A percentile compares a stretch with the other conserved stretches of the same genome.
phyloP scores from a whole-genome alignment of 2,888 invertebrate species.

The Drosophila cracens region DNA sequence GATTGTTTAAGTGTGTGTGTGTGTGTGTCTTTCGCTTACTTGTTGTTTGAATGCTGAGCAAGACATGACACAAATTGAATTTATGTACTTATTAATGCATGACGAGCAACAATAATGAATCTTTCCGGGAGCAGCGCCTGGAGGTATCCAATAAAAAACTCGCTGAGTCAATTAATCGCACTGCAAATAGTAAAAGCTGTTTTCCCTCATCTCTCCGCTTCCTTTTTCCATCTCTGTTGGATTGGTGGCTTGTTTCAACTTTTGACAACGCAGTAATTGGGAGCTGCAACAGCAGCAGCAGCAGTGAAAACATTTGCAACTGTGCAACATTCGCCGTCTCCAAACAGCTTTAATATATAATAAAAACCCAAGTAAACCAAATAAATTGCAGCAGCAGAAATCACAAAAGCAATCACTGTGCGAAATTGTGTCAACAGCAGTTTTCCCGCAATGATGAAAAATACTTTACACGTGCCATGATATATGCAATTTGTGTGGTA shows the following conservation, averaged over 20 bases:
- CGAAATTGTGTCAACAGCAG: slow-evolving; percentile 73
- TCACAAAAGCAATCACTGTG: slow-evolving; percentile 48
- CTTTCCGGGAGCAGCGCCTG: slow-evolving; percentile 6
- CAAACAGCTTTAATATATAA: slow-evolving; percentile 52
- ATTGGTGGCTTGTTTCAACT: slow-evolving; percentile 55
- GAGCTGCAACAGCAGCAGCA: slow-evolving; percentile 7
- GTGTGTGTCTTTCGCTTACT: slow-evolving; percentile 10
- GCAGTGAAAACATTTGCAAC: slow-evolving; percentile 12
- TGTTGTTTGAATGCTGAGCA: slow-evolving; percentile 64
- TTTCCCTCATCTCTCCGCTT: background rate
- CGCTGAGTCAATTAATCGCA: slow-evolving; percentile 62
- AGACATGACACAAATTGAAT: slow-evolving; percentile 59
- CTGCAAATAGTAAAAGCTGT: slow-evolving; percentile 21
- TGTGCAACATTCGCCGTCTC: slow-evolving; percentile 45
- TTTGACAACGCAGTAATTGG: slow-evolving; percentile 50
- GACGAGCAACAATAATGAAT: slow-evolving; percentile 25
- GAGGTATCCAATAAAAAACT: slow-evolving; percentile 31
- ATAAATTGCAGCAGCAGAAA: slow-evolving; percentile 62
- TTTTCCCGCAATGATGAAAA: slow-evolving; percentile 39
- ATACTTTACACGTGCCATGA: slow-evolving; percentile 28
- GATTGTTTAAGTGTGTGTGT: slow-evolving; percentile 5
- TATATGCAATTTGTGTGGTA: slow-evolving; percentile 29
- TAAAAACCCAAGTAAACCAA: slow-evolving; percentile 56
- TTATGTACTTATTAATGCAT: slow-evolving; percentile 9
- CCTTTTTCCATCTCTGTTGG: slow-evolving; percentile 8